Evolutionary conservation across 2,888 invertebrate genomes (phyloP), one percentile per base, ranked within the genome.

Genomic region (Cepaea hortensis): DNA sequence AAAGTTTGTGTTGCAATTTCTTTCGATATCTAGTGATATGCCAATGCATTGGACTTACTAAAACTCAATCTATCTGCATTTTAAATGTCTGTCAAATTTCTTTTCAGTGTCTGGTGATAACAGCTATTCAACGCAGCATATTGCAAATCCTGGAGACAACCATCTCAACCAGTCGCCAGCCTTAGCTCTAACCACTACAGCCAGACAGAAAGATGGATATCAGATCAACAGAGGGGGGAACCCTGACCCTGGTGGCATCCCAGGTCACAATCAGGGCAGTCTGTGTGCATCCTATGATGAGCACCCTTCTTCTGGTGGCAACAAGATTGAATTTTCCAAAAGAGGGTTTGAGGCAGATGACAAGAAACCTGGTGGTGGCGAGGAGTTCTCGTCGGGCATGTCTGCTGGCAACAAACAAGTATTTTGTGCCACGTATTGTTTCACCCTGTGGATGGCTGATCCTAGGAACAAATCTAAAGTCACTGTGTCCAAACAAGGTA

Each of bases 401-500:
- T 79, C 75, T 3, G 35, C 88, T 46, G 89, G 87, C 80, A 89
- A 88, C 75, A 85, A 86, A 80, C 91, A 90, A 7, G 87, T 91
- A 23, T 87, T 85, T 35, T 94, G 93, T 65, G 96, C 96, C 68
- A 96, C 96, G n/a, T 96, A 95, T 90, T 97, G 97, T 92, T 97
- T 96, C 93, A 96, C 97, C 0, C 94, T 97, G 0, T 97, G 96
- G 96, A 95, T 96, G 90, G 96, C 96, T 90, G 96, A 96, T 90
- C 94, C 94, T 83, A 96, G 95, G 18, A 96, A 96, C 91, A 95
- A 96, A 89, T 95, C 91, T 70, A 91, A 91, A 77, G 90, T 95
- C 84, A 94, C 94, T 89, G 95, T 97, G 80, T 95, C 97, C 86
- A 96, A 96, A 84, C 97, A 97, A 96, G 97, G 97, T 97, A 94